These are phyloP conservation scores for Martes martes DNA, from an alignment of 2,113 vertebrate species.

Conservation along the genomic window DNA sequence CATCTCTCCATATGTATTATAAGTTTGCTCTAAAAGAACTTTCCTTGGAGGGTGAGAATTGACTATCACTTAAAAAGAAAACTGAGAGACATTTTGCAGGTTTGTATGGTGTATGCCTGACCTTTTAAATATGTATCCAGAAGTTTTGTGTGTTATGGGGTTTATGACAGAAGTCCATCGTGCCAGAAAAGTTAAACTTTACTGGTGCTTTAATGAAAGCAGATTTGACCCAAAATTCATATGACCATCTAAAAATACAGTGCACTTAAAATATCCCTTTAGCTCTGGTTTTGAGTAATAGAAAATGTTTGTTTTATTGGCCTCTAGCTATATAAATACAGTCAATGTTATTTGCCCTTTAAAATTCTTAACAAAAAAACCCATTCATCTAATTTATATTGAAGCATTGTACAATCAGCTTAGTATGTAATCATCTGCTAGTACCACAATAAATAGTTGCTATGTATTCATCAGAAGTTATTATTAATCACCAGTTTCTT, in stretches of 20 bases:
- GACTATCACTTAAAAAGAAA: neutral
- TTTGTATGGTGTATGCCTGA: neutral
- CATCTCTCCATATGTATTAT: neutral
- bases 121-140: constrained; percentile 44
- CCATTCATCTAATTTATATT: constrained; percentile 49
- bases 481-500: constrained; percentile 63
- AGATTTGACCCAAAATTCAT: neutral
- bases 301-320: constrained; percentile 31
- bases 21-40: neutral
- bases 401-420: neutral
- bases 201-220: neutral
- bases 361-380: constrained; percentile 58
- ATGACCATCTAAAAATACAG: constrained; percentile 17
- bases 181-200: neutral
- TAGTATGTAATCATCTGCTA: constrained; percentile 56
- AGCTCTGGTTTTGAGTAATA: constrained; percentile 26
- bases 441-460: constrained; percentile 47
- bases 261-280: constrained; percentile 14
- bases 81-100: neutral
- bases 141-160: constrained; percentile 15
- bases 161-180: neutral
- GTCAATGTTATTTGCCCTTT: constrained; percentile 52
- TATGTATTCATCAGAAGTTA: constrained; percentile 60
- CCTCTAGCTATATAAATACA: constrained; percentile 42
- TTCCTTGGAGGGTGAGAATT: neutral